Percentiles rank a stretch among this genome's conserved stretches.
These are phyloP conservation scores for Drosophila atroscutellata DNA, from an alignment of 2,888 invertebrate species.

Conservation along the genomic window DNA sequence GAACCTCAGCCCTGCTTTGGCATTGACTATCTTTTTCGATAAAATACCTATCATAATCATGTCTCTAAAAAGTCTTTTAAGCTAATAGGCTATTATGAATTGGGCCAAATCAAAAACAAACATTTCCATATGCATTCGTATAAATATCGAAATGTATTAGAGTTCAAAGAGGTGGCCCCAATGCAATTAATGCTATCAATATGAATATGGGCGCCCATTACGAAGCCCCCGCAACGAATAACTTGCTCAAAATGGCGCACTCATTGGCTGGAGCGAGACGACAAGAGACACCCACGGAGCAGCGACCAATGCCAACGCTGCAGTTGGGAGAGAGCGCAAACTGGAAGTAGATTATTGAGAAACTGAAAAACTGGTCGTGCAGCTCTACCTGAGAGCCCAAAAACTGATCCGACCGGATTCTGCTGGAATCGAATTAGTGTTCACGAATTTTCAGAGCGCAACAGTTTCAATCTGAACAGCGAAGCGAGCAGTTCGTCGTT, in stretches of 20 bases:
- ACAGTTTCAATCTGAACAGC: conserved; percentile 66
- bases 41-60: not conserved
- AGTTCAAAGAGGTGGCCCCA: conserved; percentile 64
- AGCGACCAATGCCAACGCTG: conserved; percentile 54
- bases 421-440: conserved; percentile 56
- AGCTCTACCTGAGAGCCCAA: conserved; percentile 61
- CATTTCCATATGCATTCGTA: conserved; percentile 48
- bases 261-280: conserved; percentile 51
- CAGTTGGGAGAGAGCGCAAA: conserved; percentile 36
- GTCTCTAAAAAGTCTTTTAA: conserved; percentile 24
- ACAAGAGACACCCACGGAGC: conserved; percentile 20
- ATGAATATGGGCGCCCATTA: conserved; percentile 66
- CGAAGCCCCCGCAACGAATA: conserved; percentile 24
- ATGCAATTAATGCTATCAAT: conserved; percentile 56
- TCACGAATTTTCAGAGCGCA: conserved; percentile 37
- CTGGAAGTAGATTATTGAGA: conserved; percentile 29
- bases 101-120: conserved; percentile 40
- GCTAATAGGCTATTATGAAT: conserved; percentile 47
- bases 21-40: not conserved
- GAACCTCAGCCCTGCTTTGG: not conserved
- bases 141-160: conserved; percentile 35
- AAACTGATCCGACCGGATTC: conserved; percentile 65
- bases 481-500: conserved; percentile 56
- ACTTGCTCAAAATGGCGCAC: conserved; percentile 63
- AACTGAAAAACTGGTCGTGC: conserved; percentile 57